phyloP scores from a whole-genome alignment of 2,888 invertebrate species.

The Panopea generosa region DNA sequence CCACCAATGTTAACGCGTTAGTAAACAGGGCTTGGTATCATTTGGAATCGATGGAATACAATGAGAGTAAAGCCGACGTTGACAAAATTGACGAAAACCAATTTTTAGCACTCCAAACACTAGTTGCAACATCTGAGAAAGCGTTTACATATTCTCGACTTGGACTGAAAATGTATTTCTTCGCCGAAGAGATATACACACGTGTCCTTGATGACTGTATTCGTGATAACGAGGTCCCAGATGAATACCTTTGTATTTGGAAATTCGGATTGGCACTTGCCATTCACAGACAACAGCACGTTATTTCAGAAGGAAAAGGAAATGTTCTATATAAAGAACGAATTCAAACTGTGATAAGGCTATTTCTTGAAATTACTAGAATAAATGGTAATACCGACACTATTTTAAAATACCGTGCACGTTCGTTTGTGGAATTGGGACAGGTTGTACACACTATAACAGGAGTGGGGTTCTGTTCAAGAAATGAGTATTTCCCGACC shows the following conservation, averaged over 20 bases:
- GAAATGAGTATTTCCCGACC: no score
- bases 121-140: conserved; percentile 32
- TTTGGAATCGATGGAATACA: conserved; percentile 12
- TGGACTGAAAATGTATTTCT: conserved; percentile 17
- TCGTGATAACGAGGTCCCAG: not conserved
- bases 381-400: no score
- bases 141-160: conserved; percentile 29
- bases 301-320: not conserved
- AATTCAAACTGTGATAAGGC: no score
- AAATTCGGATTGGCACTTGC: conserved; percentile 37
- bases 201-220: conserved; percentile 11
- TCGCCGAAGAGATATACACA: conserved; percentile 14
- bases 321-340: no score
- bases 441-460: no score
- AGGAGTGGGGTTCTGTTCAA: no score
- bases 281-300: conserved; percentile 16
- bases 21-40: conserved; percentile 22
- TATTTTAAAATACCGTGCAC: no score
- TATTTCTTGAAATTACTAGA: no score
- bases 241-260: conserved; percentile 24
- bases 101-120: not conserved
- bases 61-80: not conserved
- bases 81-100: conserved; percentile 3
- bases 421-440: no score
- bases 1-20: conserved; percentile 20